Base-by-base conservation (phyloP, 1,140 invertebrate genomes). In the Venturia canescens region DNA sequence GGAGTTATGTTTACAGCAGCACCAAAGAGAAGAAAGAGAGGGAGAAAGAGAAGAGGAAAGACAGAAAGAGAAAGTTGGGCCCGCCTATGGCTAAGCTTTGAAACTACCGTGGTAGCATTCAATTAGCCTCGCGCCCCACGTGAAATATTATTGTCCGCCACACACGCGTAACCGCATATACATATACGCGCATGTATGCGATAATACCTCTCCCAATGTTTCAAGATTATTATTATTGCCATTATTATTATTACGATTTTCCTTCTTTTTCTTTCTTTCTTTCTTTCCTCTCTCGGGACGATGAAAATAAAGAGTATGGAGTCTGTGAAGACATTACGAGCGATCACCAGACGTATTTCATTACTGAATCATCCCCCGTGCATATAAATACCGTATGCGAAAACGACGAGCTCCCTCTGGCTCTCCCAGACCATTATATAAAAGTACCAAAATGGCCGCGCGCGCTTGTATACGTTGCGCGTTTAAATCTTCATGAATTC, bases 81-180 rank as follows among this genome's bases (percentile, higher is more conserved):
- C 70, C 77, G 77, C 69, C 57, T 53, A 53, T 63, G 76, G 63
- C 31, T 72, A 31, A 76, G 80, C 75, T 74, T 82, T 82, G 85
- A 81, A 89, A 91, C 90, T 91, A 90, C 89, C 88, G 87, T 89
- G 87, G 90, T 92, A 91, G 90, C 91, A 90, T 92, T 92, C 91
- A 92, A 92, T 92, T 92, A 91, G 87, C 87, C 83, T 88, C 89
- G 87, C 87, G 76, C 78, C 84, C 87, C 85, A 91, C 86, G 88
- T 90, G 86, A 91, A 90, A 90, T 92, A 91, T 91, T 88, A 88
- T 90, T 89, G 86, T 87, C 88, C 71, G 79, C 82, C 74, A 60
- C 48, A 57, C 50, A 57, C 50, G 48, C 26, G 11, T 74, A 53
- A 21, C 38, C 38, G 26, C 48, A 38, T 57, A 74, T 26, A 11